Percentiles rank a stretch among this genome's conserved stretches.
phyloP scores from a whole-genome alignment of 1,140 invertebrate genomes.

The Drosophila ogumai region DNA sequence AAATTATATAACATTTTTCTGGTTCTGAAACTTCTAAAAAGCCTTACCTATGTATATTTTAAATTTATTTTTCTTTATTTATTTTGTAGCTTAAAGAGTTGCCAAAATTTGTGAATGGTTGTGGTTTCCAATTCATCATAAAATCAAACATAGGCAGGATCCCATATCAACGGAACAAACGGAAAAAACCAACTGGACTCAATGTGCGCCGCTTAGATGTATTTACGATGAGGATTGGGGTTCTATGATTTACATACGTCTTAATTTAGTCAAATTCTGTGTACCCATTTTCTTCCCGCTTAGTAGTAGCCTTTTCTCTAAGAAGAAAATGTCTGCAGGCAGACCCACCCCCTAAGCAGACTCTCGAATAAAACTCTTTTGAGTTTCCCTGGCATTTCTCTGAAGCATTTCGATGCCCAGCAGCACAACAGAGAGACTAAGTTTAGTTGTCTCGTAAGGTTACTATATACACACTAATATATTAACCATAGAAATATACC shows the following conservation, averaged over 20 bases:
- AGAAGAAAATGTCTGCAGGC: conserved; percentile 74
- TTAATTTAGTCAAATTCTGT: conserved; percentile 80
- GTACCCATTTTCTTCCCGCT: conserved; percentile 56
- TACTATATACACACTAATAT: conserved; percentile 43
- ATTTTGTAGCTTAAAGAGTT: conserved; percentile 70
- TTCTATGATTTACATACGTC: conserved; percentile 49
- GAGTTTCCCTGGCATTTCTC: conserved; percentile 63
- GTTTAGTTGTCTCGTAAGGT: conserved; percentile 29
- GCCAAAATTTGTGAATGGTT: conserved; percentile 81
- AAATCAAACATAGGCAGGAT: conserved; percentile 33
- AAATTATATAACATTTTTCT: too few species aligned
- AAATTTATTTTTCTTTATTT: background rate
- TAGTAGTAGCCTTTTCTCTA: conserved; percentile 69
- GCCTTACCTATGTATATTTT: background rate
- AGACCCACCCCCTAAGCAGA: conserved; percentile 65
- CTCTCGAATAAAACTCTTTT: conserved; percentile 48
- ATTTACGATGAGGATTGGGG: conserved; percentile 52
- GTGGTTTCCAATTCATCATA: conserved; percentile 67
- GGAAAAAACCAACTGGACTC: conserved; percentile 26
- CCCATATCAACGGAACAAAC: conserved; percentile 5
- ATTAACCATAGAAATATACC: conserved; percentile 36
- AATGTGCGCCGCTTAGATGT: conserved; percentile 28
- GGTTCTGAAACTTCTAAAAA: background rate
- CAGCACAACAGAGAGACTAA: conserved; percentile 34
- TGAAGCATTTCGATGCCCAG: conserved; percentile 47